phyloP scores from a whole-genome alignment of 2,888 invertebrate species.

The Pachliopta kotzebuea region DNA sequence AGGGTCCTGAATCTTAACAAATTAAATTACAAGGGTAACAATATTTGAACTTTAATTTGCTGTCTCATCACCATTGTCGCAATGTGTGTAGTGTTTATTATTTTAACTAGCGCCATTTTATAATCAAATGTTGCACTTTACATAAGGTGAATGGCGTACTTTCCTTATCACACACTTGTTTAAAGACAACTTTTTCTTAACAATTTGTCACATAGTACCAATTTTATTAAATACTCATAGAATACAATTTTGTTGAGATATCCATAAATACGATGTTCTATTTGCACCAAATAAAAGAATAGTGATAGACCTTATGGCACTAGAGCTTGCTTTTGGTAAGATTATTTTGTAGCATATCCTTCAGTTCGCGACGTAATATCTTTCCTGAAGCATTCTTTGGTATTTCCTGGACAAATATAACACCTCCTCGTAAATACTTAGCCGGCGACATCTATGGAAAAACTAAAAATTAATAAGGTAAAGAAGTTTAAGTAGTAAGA shows the following conservation, averaged over 20 bases:
- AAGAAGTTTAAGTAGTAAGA: background rate
- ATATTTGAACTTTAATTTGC: too few species aligned
- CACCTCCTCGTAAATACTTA: constrained; percentile 87
- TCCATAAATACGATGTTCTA: background rate
- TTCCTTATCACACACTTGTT: too few species aligned
- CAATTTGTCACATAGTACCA: too few species aligned
- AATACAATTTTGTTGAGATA: background rate
- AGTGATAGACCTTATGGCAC: background rate
- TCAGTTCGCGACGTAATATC: constrained; percentile 84
- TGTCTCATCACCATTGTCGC: too few species aligned
- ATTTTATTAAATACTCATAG: too few species aligned
- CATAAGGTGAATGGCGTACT: too few species aligned
- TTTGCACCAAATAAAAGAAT: background rate
- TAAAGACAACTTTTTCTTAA: too few species aligned
- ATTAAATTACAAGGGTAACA: too few species aligned
- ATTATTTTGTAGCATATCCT: constrained; percentile 54
- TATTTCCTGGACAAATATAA: constrained; percentile 86
- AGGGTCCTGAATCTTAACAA: too few species aligned
- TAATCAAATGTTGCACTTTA: too few species aligned
- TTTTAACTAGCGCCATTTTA: too few species aligned
- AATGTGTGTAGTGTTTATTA: too few species aligned
- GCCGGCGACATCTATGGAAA: constrained; percentile 82
- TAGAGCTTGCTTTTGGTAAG: constrained; percentile 57
- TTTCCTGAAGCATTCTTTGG: constrained; percentile 90
- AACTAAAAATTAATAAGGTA: background rate